A percentile compares a stretch with the other conserved stretches of the same genome.
phyloP scores from a whole-genome alignment of 2,888 invertebrate genomes.

The Leptopilina myrica region DNA sequence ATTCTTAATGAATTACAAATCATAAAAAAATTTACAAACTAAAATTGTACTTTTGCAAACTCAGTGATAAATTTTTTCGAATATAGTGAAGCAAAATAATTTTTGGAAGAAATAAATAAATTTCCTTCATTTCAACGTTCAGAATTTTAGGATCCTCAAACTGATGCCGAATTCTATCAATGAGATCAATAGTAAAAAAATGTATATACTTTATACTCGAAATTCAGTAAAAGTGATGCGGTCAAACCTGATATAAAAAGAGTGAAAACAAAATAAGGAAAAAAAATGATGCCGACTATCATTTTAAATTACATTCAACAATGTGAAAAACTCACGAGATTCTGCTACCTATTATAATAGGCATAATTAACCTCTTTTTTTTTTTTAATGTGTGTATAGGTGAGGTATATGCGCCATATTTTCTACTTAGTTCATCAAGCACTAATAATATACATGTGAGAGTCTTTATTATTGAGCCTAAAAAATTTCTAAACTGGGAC shows the following conservation, averaged over 20 bases:
- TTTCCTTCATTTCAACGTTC: too few species aligned
- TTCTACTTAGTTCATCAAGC: conserved; percentile 31
- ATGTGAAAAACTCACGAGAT: conserved; percentile 33
- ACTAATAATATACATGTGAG: conserved; percentile 34
- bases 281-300: background rate
- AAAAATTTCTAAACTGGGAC: conserved; percentile 19
- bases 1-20: too few species aligned
- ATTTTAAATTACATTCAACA: conserved; percentile 6
- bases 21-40: too few species aligned
- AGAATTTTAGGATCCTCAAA: too few species aligned
- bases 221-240: background rate
- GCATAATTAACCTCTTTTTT: conserved; percentile 10
- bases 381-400: background rate
- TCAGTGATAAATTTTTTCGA: too few species aligned
- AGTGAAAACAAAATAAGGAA: background rate
- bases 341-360: conserved; percentile 7
- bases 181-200: too few species aligned
- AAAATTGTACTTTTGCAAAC: too few species aligned
- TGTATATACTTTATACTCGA: background rate
- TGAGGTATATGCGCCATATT: conserved; percentile 20
- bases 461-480: background rate
- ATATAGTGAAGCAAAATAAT: too few species aligned
- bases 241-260: background rate
- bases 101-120: too few species aligned
- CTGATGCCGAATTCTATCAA: too few species aligned